phyloP scores from a whole-genome alignment of 2,797 vertebrate genomes.

The Remorina albescens region DNA sequence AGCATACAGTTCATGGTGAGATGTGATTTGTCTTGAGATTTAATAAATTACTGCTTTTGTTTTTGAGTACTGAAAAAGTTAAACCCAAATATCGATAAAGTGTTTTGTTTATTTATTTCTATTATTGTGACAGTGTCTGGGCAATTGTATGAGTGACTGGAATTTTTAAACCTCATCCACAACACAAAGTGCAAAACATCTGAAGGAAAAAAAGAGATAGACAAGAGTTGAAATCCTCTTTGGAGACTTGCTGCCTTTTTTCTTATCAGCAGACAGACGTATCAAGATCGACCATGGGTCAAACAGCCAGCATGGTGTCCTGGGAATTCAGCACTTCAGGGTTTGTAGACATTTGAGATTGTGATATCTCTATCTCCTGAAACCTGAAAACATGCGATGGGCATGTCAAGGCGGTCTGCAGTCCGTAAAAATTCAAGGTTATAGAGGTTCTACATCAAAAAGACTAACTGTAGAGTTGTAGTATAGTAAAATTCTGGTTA shows the following conservation, averaged over 20 bases:
- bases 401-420: constrained; percentile 14
- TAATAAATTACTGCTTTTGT: constrained; percentile 28
- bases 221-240: constrained; percentile 2
- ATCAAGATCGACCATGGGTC: constrained; percentile 31
- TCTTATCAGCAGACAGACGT: constrained; percentile 27
- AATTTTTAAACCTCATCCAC: constrained; percentile 1
- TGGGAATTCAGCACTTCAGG: constrained; percentile 26
- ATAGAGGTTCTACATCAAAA: constrained; percentile 32
- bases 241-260: constrained; percentile 12
- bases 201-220: constrained; percentile 18
- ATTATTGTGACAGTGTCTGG: not conserved
- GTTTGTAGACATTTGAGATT: constrained; percentile 25
- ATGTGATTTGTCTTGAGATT: constrained; percentile 35
- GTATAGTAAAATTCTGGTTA: constrained; percentile 23
- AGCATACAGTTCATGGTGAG: constrained; percentile 19
- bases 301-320: constrained; percentile 20
- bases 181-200: not conserved
- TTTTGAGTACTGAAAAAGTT: constrained; percentile 13
- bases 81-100: not conserved
- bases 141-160: not conserved
- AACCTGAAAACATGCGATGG: constrained; percentile 17
- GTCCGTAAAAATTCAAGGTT: constrained; percentile 25
- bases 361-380: constrained; percentile 31
- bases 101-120: constrained; percentile 32
- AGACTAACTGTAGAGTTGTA: constrained; percentile 25